Evolutionary conservation across 2,888 invertebrate genomes (phyloP).

Genomic region (Pachydiplax longipennis): DNA sequence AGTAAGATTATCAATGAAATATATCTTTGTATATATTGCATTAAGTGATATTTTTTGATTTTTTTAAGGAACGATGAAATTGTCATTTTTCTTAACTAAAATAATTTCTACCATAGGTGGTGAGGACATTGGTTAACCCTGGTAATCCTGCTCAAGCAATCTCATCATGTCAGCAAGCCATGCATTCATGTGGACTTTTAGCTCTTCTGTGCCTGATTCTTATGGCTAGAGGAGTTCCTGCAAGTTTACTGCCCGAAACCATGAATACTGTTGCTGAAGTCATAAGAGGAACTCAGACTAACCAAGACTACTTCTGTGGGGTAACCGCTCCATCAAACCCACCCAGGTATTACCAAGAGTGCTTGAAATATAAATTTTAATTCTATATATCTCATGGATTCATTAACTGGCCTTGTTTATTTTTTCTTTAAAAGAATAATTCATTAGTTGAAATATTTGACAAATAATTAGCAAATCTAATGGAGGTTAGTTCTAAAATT

Average conservation of each 20-base stretch:
- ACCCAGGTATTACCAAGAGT: slow-evolving; percentile 66
- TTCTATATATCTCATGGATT: background rate
- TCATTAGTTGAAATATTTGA: background rate
- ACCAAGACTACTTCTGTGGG: slow-evolving; percentile 89
- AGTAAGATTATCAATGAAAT: too few relatives aligned
- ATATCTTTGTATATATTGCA: too few relatives aligned
- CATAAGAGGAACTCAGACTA: slow-evolving; percentile 86
- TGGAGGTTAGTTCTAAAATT: background rate
- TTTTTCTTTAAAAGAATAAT: background rate
- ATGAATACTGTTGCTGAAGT: slow-evolving; percentile 95
- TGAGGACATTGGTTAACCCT: slow-evolving; percentile 91
- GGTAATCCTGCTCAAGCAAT: slow-evolving; percentile 86
- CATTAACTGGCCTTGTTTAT: background rate
- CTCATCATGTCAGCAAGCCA: slow-evolving; percentile 82
- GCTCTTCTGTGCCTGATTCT: slow-evolving; percentile 86
- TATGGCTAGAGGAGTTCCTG: slow-evolving; percentile 96
- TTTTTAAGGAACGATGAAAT: too few relatives aligned
- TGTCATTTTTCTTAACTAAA: too few relatives aligned
- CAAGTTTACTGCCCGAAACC: slow-evolving; percentile 94
- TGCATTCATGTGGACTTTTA: slow-evolving; percentile 84
- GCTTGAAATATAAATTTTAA: background rate
- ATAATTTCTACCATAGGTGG: slow-evolving; percentile 61
- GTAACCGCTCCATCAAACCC: slow-evolving; percentile 93
- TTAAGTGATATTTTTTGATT: too few relatives aligned
- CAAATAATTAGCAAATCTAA: background rate